Base-by-base conservation (phyloP, 2,797 vertebrate species). In the Syndactyla subalaris region DNA sequence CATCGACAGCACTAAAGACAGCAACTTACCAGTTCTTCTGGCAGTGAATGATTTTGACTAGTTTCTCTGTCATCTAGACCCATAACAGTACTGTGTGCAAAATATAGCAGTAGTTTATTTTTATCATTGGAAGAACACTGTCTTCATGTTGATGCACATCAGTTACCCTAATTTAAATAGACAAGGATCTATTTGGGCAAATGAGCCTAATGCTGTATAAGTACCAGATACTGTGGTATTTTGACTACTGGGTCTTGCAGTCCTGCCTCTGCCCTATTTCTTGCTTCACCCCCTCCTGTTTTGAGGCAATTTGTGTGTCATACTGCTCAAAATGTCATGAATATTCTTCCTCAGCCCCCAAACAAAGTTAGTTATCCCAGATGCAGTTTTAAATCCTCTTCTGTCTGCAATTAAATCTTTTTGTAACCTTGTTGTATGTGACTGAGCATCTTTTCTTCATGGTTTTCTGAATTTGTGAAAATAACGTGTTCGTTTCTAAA, bases 221-320 rank as follows among this genome's bases (percentile, higher is more conserved):
- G 24, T 55, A 41, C 5, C 24, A 46, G 7, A 5, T 65, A 6
- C 4, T 32, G 18, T 10, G 12, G 19, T 23, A 32, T 48, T 63
- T 61, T 36, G 10, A 3, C 0, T 11, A 10, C 23, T 1, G 2
- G 32, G 15, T 43, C 8, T 12, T 11, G 13, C 9, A 29, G 22
- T 46, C 27, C 67, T 76, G 13, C 34, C 27, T 76, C 26, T 85
- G 36, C 20, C 20, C 17, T 8, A 1, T 63, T 90, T 92, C 48
- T 26, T 70, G 19, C 52, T 58, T 76, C 43, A 26, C 3, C 14
- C 7, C 9, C 8, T 71, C 30, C 24, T 54, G 1, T 32, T 89
- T 43, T 54, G 36, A 73, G 34, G 15, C 21, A 39, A 2, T 23
- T 36, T 23, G 4, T 63, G 1, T 75, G 9, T 51, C 55, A 6